Percentiles rank a stretch among this genome's conserved stretches.
Conservation (phyloP, 2,797 vertebrate genomes). For the Malacoraja senta region DNA sequence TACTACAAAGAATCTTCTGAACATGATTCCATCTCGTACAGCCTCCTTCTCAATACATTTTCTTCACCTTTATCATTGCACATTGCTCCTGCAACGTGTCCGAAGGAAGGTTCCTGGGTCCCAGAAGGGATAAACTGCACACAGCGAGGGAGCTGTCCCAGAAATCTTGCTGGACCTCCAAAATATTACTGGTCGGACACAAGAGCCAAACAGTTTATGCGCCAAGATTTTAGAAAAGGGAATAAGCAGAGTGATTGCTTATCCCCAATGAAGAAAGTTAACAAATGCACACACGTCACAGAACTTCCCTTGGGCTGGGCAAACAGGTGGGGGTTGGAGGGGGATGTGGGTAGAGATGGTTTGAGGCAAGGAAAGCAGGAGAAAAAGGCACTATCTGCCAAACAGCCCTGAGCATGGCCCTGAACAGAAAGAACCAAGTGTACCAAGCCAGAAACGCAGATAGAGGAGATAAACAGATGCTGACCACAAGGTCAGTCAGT, state of each 20-base stretch:
- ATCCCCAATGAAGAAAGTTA: not conserved
- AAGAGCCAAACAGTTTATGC: not conserved
- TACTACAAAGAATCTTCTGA: not conserved
- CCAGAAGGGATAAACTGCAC: not conserved
- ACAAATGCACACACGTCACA: not conserved
- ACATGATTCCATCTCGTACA: not conserved
- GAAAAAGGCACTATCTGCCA: not conserved
- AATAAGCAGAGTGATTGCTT: not conserved
- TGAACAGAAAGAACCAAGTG: conserved; percentile 25
- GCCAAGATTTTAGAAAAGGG: not conserved
- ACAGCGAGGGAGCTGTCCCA: not conserved
- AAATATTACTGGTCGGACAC: not conserved
- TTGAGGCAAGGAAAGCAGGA: not conserved
- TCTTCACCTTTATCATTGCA: not conserved
- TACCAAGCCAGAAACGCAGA: not conserved
- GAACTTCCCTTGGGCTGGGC: not conserved
- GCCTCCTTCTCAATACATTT: not conserved
- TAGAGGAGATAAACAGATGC: not conserved
- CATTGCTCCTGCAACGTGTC: not conserved
- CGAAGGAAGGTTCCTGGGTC: not conserved
- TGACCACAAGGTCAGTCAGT: not conserved
- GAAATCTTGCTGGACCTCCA: too few species aligned
- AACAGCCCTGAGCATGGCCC: conserved; percentile 8
- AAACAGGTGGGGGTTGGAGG: not conserved
- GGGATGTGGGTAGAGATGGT: not conserved